Percentiles rank a stretch among this genome's conserved stretches.
phyloP scores from a whole-genome alignment of 2,113 vertebrate species.

The Nymphicus hollandicus region DNA sequence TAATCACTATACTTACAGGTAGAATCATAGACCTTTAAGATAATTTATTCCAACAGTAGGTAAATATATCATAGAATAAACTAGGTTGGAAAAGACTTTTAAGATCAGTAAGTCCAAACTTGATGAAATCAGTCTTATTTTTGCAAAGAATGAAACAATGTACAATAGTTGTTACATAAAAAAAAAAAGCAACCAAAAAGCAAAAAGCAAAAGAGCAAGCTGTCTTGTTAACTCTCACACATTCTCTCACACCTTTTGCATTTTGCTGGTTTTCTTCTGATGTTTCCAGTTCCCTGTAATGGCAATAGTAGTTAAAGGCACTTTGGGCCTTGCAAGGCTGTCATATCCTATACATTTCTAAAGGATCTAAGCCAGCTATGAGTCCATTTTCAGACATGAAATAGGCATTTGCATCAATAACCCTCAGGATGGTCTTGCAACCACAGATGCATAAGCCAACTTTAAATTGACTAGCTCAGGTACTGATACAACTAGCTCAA shows the following conservation, averaged over 20 bases:
- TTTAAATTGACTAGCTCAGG: neutral
- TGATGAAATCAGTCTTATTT: neutral
- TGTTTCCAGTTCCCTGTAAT: neutral
- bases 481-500: neutral
- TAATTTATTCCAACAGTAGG: neutral
- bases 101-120: rapidly evolving
- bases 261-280: neutral
- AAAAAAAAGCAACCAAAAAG: neutral
- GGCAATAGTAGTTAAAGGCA: neutral
- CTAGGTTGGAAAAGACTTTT: neutral
- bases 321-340: neutral
- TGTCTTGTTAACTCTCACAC: neutral
- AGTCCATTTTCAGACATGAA: neutral
- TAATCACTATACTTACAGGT: neutral
- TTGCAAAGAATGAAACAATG: neutral
- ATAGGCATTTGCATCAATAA: neutral
- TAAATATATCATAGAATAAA: neutral
- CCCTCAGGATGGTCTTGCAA: neutral
- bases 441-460: neutral
- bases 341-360: neutral
- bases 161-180: neutral
- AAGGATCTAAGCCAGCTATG: neutral
- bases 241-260: neutral
- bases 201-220: neutral
- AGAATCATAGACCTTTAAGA: neutral